phyloP scores from a whole-genome alignment of 1,140 invertebrate species.

The Dysdera silvatica region DNA sequence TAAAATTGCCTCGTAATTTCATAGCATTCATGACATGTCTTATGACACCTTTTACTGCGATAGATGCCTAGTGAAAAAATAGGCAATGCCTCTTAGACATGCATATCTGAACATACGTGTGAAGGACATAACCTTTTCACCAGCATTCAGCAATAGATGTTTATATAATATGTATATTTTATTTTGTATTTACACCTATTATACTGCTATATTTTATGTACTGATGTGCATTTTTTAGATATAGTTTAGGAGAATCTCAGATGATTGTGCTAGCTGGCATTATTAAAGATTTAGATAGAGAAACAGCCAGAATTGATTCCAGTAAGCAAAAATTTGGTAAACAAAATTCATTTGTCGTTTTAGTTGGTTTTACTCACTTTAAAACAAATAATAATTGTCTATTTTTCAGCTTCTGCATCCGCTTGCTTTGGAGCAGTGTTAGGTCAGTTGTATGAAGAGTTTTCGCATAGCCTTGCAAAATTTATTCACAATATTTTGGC shows the following conservation, averaged over 20 bases:
- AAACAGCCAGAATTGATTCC: slow-evolving; percentile 68
- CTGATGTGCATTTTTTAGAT: slow-evolving; percentile 49
- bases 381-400: slow-evolving; percentile 36
- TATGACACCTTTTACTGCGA: too few species aligned
- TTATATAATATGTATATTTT: not conserved
- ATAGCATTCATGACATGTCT: too few species aligned
- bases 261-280: slow-evolving; percentile 72
- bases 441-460: slow-evolving; percentile 64
- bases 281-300: slow-evolving; percentile 74
- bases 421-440: slow-evolving; percentile 60
- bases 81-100: too few species aligned
- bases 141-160: too few species aligned
- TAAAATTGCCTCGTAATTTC: too few species aligned
- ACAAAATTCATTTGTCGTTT: too few species aligned
- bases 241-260: slow-evolving; percentile 63
- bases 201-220: too few species aligned
- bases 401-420: slow-evolving; percentile 59
- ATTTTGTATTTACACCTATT: too few species aligned
- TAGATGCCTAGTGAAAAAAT: too few species aligned
- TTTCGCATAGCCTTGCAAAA: slow-evolving; percentile 61
- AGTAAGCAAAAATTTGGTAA: too few species aligned
- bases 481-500: slow-evolving; percentile 78
- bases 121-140: too few species aligned
- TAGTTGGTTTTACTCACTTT: slow-evolving; percentile 31
- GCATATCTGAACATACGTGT: too few species aligned